These are phyloP conservation scores for Picathartes gymnocephalus DNA, from an alignment of 2,113 vertebrate genomes.

Conservation along the genomic window DNA sequence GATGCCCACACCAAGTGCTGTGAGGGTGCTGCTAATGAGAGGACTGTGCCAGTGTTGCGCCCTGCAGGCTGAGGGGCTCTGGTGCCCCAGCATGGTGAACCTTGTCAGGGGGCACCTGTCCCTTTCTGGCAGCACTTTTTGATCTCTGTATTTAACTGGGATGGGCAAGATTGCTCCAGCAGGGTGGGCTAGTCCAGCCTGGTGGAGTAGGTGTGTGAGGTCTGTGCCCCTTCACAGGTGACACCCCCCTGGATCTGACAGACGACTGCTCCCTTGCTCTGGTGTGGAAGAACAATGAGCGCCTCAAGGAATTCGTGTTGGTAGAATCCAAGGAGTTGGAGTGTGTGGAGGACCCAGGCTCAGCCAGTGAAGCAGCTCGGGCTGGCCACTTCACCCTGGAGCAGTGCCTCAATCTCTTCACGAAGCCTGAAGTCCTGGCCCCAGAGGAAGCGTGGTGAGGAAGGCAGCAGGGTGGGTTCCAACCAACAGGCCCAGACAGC, in stretches of 20 bases:
- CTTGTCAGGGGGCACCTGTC: too few relatives aligned
- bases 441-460: conserved; percentile 96
- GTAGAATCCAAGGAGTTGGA: conserved; percentile 96
- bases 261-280: conserved; percentile 87
- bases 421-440: conserved; percentile 94
- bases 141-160: accelerated
- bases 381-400: conserved; percentile 96
- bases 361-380: conserved; percentile 88
- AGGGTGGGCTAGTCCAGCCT: background rate
- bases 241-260: conserved; percentile 77
- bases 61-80: background rate
- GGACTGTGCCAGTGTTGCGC: background rate
- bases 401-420: conserved; percentile 98
- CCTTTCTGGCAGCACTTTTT: background rate
- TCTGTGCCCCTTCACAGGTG: conserved; percentile 66
- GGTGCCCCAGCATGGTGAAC: background rate
- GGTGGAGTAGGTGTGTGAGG: background rate
- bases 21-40: background rate
- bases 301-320: conserved; percentile 91
- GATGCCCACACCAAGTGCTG: background rate
- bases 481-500: background rate
- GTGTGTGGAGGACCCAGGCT: conserved; percentile 88
- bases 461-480: background rate
- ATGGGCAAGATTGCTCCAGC: background rate
- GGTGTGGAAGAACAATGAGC: conserved; percentile 97